Evolutionary conservation across 1,140 invertebrate genomes (phyloP).

Genomic region (Dinoponera quadriceps): DNA sequence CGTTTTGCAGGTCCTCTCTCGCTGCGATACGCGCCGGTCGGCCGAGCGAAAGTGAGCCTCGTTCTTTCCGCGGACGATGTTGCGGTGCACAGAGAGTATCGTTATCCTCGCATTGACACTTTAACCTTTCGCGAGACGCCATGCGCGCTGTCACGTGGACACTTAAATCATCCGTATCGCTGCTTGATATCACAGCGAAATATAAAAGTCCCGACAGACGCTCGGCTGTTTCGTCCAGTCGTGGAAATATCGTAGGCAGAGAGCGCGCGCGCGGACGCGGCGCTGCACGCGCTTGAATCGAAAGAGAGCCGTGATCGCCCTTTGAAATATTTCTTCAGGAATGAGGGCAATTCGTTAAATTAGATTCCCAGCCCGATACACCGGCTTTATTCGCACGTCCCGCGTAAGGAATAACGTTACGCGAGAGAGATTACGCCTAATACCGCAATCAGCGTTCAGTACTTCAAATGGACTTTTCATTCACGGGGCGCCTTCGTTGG

Average conservation of each 20-base stretch:
- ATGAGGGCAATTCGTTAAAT: neutral
- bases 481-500: constrained; percentile 25
- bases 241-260: neutral
- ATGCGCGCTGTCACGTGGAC: neutral
- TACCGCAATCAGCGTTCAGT: constrained; percentile 27
- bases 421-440: constrained; percentile 43
- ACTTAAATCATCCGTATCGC: constrained; percentile 7
- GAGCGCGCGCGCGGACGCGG: neutral
- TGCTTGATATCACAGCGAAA: neutral
- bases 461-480: constrained; percentile 42
- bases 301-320: neutral
- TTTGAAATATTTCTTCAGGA: neutral
- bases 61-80: constrained; percentile 38
- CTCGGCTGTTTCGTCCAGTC: neutral
- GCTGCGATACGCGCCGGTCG: neutral
- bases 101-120: constrained; percentile 24
- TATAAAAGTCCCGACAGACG: no score
- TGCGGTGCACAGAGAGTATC: neutral
- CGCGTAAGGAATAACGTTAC: constrained; percentile 28
- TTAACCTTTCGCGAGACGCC: constrained; percentile 27
- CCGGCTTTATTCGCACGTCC: constrained; percentile 18
- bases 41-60: constrained; percentile 33
- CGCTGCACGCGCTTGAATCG: neutral
- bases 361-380: neutral
- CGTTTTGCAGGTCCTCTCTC: constrained; percentile 12